A percentile compares a stretch with the other conserved stretches of the same genome.
Conservation (phyloP, 2,113 vertebrate genomes). For the Centropus bengalensis region DNA sequence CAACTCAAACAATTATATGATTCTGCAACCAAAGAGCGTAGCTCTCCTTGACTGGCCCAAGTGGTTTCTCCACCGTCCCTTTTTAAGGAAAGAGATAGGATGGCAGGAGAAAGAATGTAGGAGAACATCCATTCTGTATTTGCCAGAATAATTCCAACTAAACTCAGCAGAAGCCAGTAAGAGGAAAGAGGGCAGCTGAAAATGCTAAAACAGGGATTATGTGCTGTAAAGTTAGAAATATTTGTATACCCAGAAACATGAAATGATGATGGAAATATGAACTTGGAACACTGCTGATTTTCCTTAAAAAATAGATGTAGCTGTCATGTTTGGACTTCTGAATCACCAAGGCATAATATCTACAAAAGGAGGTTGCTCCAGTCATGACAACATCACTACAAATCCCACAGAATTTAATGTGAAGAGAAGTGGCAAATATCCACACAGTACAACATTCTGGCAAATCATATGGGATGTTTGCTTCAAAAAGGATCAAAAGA, state of each 20-base stretch:
- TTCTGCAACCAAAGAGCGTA: too few species aligned
- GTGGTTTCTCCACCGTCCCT: background rate
- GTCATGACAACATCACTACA: background rate
- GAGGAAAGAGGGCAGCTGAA: background rate
- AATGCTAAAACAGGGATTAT: background rate
- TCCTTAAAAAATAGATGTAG: background rate
- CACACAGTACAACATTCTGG: background rate
- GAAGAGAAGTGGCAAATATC: background rate
- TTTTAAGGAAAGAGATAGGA: background rate
- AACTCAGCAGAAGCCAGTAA: background rate
- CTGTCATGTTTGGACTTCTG: background rate
- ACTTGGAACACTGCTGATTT: background rate
- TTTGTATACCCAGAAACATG: background rate
- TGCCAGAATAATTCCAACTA: background rate
- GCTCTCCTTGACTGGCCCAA: background rate
- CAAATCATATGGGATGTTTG: background rate
- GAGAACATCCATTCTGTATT: background rate
- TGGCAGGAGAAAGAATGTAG: background rate
- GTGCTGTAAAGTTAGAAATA: background rate
- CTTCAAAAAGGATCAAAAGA: background rate
- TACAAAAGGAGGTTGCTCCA: background rate
- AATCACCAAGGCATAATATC: background rate
- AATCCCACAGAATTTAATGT: background rate
- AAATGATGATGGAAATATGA: background rate
- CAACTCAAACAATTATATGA: too few species aligned